Percentiles rank a stretch among this genome's conserved stretches.
Conservation (phyloP, 1,140 invertebrate genomes). For the Patella vulgata region DNA sequence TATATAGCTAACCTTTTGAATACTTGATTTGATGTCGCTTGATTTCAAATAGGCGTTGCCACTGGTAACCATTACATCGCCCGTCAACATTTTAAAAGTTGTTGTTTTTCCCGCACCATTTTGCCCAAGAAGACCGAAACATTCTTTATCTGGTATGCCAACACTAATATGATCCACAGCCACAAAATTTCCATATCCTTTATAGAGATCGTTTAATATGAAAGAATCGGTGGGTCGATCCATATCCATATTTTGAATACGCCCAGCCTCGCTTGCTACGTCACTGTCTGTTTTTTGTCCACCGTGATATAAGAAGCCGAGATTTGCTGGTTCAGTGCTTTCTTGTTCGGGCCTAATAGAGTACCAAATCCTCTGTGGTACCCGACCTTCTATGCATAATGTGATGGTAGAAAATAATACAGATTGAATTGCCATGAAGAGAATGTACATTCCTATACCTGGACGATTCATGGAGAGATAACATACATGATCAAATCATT, state of each 20-base stretch:
- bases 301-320: too few species aligned
- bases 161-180: too few species aligned
- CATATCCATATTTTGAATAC: too few species aligned
- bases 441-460: conserved; percentile 70
- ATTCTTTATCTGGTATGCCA: conserved; percentile 77
- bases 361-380: conserved; percentile 32
- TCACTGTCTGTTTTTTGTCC: too few species aligned
- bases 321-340: too few species aligned
- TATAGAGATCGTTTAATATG: conserved; percentile 67
- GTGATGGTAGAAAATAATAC: conserved; percentile 69
- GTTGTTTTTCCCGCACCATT: conserved; percentile 91
- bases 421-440: conserved; percentile 69
- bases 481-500: too few species aligned
- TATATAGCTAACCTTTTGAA: conserved; percentile 70
- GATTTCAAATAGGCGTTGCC: conserved; percentile 58
- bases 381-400: conserved; percentile 68
- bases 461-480: conserved; percentile 65
- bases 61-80: conserved; percentile 63
- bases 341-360: too few species aligned
- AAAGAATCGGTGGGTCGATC: too few species aligned
- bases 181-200: conserved; percentile 74
- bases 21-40: conserved; percentile 55
- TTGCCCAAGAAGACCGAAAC: conserved; percentile 87
- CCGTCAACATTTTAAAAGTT: too few species aligned
- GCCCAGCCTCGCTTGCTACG: conserved; percentile 38